Base-by-base conservation (phyloP, 2,113 vertebrate species). In the Agapornis roseicollis region DNA sequence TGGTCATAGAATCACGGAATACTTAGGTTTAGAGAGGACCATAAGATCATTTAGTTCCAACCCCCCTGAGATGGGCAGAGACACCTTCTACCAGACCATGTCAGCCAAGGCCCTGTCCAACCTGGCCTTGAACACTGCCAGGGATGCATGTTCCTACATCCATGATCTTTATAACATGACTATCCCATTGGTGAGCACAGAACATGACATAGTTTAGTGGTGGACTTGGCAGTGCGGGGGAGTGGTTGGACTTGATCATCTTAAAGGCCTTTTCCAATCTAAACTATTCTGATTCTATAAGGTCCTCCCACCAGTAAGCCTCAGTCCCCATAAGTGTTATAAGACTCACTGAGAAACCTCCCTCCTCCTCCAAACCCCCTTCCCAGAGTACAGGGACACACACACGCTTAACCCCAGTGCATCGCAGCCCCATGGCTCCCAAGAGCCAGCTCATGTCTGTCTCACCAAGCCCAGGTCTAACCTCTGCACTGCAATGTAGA, bases 401-500 rank as follows among this genome's bases (percentile, higher is more conserved):
- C 14, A 23, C 13, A 16, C 35, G 23, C 31, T 5, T 0, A 20
- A 31, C 13, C 17, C 39, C 31, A 2, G 39, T 41, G 47, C 73
- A 49, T 46, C 0, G 0, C 37, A 80, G 28, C 68, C 56, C 69
- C 5, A 0, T 1, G 0, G 61, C 69, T 92, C 90, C 79, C 53
- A 56, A 23, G 66, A 82, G 29, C 52, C 9, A 64, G 65, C 63
- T 80, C 82, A 49, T 68, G 8, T 91, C 58, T 85, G 85, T 35
- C 88, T 90, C 60, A 24, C 58, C 76, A 53, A 93, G 80, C 88
- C 85, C 85, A 88, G 82, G 42, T 86, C 94, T 93, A 80, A 94
- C 90, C 95, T 93, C 83, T 77, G 55, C 58, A 8, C 88, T 85
- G 72, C 72, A 84, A 37, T 19, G 77, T 61, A 96, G 95, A 97